Conservation (phyloP, 2,797 vertebrate genomes). For the Hypotaenidia philippensis region DNA sequence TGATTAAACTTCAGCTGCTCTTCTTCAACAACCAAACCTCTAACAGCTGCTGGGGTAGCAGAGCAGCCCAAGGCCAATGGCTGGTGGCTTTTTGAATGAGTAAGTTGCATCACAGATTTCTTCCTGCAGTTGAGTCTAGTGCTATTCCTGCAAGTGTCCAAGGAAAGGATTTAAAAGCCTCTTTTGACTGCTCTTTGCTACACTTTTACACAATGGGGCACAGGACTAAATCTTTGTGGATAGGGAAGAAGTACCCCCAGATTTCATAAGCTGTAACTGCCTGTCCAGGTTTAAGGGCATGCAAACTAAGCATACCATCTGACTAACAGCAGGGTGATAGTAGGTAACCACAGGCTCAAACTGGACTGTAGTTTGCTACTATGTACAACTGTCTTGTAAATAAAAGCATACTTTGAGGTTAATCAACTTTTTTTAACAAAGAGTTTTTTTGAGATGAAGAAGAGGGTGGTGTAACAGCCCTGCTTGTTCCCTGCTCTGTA, state of each 20-base stretch:
- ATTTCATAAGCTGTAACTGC: neutral
- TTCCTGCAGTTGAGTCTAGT: neutral
- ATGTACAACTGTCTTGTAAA: neutral
- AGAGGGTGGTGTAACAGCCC: neutral
- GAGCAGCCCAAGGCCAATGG: neutral
- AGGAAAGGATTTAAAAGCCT: neutral
- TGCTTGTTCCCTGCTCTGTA: too few relatives aligned
- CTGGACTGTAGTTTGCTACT: neutral
- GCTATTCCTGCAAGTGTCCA: neutral
- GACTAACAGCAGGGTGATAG: neutral
- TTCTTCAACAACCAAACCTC: neutral
- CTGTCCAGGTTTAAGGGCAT: neutral
- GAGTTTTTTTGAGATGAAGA: too few relatives aligned
- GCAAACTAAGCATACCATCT: neutral
- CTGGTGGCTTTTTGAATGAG: neutral
- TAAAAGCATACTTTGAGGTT: neutral
- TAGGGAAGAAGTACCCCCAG: too few relatives aligned
- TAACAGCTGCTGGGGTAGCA: neutral
- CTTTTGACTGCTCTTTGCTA: neutral
- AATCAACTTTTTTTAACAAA: too few relatives aligned
- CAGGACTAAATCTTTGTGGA: neutral
- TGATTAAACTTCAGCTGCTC: neutral
- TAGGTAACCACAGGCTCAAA: neutral
- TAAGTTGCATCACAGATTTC: neutral
- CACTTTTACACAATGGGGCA: accelerated